A percentile compares a stretch with the other conserved stretches of the same genome.
Conservation (phyloP, 2,888 invertebrate genomes). For the Steinernema carpocapsae region DNA sequence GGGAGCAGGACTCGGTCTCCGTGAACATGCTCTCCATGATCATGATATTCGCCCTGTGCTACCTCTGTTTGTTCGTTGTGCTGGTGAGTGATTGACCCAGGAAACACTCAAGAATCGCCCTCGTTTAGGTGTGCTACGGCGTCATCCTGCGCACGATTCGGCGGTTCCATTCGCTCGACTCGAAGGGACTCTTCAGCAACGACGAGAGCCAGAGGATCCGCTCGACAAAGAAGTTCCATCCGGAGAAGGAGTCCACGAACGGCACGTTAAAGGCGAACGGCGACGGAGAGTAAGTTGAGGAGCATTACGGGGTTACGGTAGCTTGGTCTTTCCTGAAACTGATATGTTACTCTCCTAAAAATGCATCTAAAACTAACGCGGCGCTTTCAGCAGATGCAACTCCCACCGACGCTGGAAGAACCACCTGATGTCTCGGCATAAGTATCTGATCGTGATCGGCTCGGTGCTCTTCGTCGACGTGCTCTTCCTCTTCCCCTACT, state of each 20-base stretch:
- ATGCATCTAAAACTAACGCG: neutral
- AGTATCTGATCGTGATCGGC: slow-evolving; percentile 68
- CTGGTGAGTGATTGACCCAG: too few relatives aligned
- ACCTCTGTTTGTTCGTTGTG: slow-evolving; percentile 63
- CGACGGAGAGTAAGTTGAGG: slow-evolving; percentile 22
- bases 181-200: slow-evolving; percentile 41
- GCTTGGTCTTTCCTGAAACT: neutral
- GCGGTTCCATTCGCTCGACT: slow-evolving; percentile 56
- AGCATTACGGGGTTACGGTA: neutral
- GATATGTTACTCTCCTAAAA: neutral
- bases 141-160: slow-evolving; percentile 66
- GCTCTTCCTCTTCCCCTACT: slow-evolving; percentile 67
- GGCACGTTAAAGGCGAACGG: slow-evolving; percentile 1
- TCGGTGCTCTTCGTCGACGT: slow-evolving; percentile 67
- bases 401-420: slow-evolving; percentile 57
- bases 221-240: slow-evolving; percentile 1
- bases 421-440: slow-evolving; percentile 65
- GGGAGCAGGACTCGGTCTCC: slow-evolving; percentile 40
- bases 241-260: slow-evolving; percentile 8
- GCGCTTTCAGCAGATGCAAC: slow-evolving; percentile 50
- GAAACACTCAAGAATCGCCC: too few relatives aligned
- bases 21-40: slow-evolving; percentile 49
- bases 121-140: slow-evolving; percentile 66
- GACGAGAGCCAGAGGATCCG: slow-evolving; percentile 45
- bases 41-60: slow-evolving; percentile 62